Percentiles rank a stretch among this genome's conserved stretches.
Evolutionary conservation across 1,140 invertebrate species (phyloP).

Genomic region (Leptopilina boulardi): DNA sequence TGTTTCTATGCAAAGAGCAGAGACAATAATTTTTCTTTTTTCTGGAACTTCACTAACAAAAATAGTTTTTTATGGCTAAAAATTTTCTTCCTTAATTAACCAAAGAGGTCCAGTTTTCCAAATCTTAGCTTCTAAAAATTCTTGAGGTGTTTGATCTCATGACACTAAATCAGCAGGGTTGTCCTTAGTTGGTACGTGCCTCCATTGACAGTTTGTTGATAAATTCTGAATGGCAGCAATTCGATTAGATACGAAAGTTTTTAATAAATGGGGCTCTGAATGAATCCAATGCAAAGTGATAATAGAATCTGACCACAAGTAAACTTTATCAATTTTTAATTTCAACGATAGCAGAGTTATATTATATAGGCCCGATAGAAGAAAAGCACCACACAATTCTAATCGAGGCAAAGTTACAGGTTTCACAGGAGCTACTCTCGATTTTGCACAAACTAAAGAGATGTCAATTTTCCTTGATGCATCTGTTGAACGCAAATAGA

Average conservation of each 20-base stretch:
- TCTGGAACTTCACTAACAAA: not conserved
- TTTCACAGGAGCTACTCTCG: constrained; percentile 26
- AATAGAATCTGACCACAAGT: not conserved
- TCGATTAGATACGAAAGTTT: constrained; percentile 62
- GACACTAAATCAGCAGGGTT: constrained; percentile 69
- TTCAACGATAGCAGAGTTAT: constrained; percentile 50
- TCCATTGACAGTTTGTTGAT: constrained; percentile 50
- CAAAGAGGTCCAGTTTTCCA: constrained; percentile 36
- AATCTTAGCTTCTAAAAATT: not conserved
- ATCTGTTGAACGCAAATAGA: too few species aligned
- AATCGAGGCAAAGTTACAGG: constrained; percentile 70
- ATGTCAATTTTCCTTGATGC: not conserved
- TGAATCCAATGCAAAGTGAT: constrained; percentile 55
- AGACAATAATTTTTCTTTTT: not conserved
- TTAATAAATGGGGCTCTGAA: constrained; percentile 44
- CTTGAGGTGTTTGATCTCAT: constrained; percentile 50
- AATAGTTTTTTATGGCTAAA: not conserved
- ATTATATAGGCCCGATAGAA: constrained; percentile 63
- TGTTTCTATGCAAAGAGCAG: not conserved
- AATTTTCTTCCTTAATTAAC: not conserved
- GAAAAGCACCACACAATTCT: constrained; percentile 71
- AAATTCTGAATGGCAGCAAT: constrained; percentile 62
- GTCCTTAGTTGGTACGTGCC: constrained; percentile 57
- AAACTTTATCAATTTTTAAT: constrained; percentile 6
- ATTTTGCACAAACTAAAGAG: not conserved